Conservation (phyloP, 2,888 invertebrate genomes). For the Scaptomyza tumidula region DNA sequence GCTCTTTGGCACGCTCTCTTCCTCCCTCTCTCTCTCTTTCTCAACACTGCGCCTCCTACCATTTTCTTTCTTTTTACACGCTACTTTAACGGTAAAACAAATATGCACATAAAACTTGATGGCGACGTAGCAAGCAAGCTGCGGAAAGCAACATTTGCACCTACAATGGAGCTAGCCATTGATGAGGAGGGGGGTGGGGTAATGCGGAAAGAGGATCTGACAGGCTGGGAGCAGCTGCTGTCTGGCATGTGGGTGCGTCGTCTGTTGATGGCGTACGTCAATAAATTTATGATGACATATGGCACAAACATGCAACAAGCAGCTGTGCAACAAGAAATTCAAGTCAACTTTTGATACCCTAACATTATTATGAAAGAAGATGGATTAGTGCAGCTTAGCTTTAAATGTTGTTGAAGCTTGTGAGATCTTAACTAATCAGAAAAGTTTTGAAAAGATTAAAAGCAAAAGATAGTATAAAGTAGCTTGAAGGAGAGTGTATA, state of each 20-base stretch:
- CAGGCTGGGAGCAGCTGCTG: constrained; percentile 40
- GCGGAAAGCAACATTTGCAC: constrained; percentile 49
- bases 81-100: constrained; percentile 61
- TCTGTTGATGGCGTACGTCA: constrained; percentile 43
- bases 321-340: constrained; percentile 36
- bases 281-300: constrained; percentile 45
- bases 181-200: background rate
- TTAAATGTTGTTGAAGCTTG: background rate
- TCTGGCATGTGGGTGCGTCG: constrained; percentile 48
- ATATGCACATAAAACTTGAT: constrained; percentile 70
- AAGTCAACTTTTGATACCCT: constrained; percentile 40
- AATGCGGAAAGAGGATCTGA: too few species aligned
- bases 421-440: background rate
- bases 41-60: background rate
- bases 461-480: too few species aligned
- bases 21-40: fast-evolving
- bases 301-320: constrained; percentile 52
- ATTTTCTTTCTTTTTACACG: constrained; percentile 16
- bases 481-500: too few species aligned
- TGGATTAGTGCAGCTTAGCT: background rate
- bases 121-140: constrained; percentile 36
- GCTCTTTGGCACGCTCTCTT: constrained; percentile 8
- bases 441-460: background rate
- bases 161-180: constrained; percentile 15
- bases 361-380: background rate